A percentile compares a stretch with the other conserved stretches of the same genome.
These are phyloP conservation scores for Drosophila paracracens DNA, from an alignment of 2,888 invertebrate genomes.

Conservation along the genomic window DNA sequence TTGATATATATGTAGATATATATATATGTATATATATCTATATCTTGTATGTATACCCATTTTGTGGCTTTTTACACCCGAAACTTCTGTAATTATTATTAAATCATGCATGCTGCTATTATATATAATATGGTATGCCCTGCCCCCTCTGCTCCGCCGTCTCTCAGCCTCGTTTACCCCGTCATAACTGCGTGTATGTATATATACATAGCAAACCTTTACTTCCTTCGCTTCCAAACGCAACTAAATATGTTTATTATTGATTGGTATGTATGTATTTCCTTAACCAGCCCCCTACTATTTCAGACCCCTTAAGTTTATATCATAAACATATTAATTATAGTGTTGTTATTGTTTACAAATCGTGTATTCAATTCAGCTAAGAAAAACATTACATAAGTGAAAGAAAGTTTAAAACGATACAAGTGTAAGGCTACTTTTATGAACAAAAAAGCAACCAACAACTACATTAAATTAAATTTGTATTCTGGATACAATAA, in stretches of 20 bases:
- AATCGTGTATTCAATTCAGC: conserved; percentile 70
- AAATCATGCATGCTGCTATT: background rate
- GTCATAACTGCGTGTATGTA: conserved; percentile 12
- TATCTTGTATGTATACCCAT: conserved; percentile 47
- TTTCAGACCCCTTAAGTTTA: conserved; percentile 64
- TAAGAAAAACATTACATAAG: conserved; percentile 69
- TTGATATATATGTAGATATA: conserved; percentile 32
- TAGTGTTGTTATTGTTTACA: conserved; percentile 74
- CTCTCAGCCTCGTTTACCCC: background rate
- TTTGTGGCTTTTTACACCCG: conserved; percentile 80
- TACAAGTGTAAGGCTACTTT: conserved; percentile 77
- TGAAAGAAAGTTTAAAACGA: conserved; percentile 79
- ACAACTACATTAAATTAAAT: conserved; percentile 76
- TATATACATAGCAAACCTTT: conserved; percentile 21
- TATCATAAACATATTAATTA: conserved; percentile 40
- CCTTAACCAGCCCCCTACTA: conserved; percentile 43
- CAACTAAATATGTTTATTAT: conserved; percentile 33
- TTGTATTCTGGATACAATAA: conserved; percentile 81
- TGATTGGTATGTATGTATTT: conserved; percentile 55
- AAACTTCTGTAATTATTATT: conserved; percentile 54
- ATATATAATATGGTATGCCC: conserved; percentile 2
- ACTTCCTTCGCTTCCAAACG: conserved; percentile 37
- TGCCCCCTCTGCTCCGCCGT: conserved; percentile 2
- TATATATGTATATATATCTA: conserved; percentile 6
- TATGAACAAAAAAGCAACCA: conserved; percentile 70